phyloP scores from a whole-genome alignment of 2,797 vertebrate genomes.

The Astyanax mexicanus region DNA sequence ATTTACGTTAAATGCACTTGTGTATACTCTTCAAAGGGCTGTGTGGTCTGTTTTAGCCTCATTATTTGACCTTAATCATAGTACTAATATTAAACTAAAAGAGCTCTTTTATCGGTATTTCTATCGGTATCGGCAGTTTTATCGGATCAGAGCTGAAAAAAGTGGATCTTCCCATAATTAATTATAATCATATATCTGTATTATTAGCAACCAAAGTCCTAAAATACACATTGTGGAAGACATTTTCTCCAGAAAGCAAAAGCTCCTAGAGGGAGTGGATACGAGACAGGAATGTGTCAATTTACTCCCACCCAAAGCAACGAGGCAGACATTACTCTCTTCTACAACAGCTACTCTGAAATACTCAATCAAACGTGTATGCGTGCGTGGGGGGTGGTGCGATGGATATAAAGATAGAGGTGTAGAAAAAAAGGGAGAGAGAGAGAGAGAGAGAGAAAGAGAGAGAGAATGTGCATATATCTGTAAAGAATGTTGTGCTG shows the following conservation, averaged over 20 bases:
- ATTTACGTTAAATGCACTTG: too few relatives aligned
- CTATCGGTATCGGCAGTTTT: too few relatives aligned
- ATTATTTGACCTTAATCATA: too few relatives aligned
- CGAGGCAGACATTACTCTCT: constrained; percentile 28
- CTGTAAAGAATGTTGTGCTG: constrained; percentile 12
- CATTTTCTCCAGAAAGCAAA: constrained; percentile 23
- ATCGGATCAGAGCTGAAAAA: too few relatives aligned
- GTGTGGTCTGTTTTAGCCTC: too few relatives aligned
- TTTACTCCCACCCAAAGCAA: constrained; percentile 40
- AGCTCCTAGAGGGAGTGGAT: constrained; percentile 48
- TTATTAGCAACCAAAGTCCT: not conserved
- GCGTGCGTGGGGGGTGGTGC: not conserved
- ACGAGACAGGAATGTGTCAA: constrained; percentile 56
- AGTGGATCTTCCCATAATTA: too few relatives aligned
- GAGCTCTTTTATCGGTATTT: too few relatives aligned
- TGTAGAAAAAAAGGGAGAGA: not conserved
- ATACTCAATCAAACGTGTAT: constrained; percentile 40
- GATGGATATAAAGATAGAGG: too few relatives aligned
- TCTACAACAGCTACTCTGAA: constrained; percentile 48
- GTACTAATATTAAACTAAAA: too few relatives aligned
- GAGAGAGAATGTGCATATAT: not conserved
- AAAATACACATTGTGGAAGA: not conserved
- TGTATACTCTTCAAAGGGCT: too few relatives aligned
- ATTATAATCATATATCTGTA: not conserved
- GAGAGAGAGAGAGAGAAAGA: not conserved